Base-by-base conservation (phyloP, 2,888 invertebrate genomes). In the Miltochrista miniata region DNA sequence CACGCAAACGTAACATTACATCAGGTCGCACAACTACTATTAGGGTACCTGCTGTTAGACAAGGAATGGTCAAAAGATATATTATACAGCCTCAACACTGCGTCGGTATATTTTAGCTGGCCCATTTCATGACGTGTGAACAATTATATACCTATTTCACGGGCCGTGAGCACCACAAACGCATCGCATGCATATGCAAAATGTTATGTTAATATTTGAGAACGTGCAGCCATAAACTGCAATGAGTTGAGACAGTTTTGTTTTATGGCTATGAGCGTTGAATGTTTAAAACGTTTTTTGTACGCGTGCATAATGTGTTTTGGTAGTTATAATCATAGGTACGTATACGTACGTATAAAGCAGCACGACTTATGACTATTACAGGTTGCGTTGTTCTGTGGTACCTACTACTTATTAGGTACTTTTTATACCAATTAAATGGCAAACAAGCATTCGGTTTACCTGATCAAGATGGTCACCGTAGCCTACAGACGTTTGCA, bases 121-220 rank as follows among this genome's bases (percentile, higher is more conserved):
- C 30, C 33, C 54, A 52, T 41, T 41, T 48, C 49, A 66, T 57
- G 54, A 66, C 67, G 64, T 59, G 54, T 52, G 59, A 56, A 61
- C 70, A 71, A 74, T 76, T 71, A 73, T 68, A 54, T 49, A 49
- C 54, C 70, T 61, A 72, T 73, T 70, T 56, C 57, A 59, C 61
- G 59, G 57, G 65, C 61, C 62, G 65, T 58, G 59, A 52, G 51
- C 59, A 33, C 48, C 61, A 61, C 59, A 65, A 64, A 69, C 69
- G 65, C 54, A 56, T 40, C 42, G 30, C 60, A 70, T 76, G 72
- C 75, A 76, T 76, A 75, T 74, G 73, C 72, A 72, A 65, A 60
- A 48, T 24, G 60, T 56, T 68, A 66, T 76, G 76, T 33, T 71
- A 76, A 76, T 76, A 46, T 24, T 29, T 11, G 10, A 15, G 29